Conservation (phyloP, 2,797 vertebrate species). For the Hozukius guyotensis region DNA sequence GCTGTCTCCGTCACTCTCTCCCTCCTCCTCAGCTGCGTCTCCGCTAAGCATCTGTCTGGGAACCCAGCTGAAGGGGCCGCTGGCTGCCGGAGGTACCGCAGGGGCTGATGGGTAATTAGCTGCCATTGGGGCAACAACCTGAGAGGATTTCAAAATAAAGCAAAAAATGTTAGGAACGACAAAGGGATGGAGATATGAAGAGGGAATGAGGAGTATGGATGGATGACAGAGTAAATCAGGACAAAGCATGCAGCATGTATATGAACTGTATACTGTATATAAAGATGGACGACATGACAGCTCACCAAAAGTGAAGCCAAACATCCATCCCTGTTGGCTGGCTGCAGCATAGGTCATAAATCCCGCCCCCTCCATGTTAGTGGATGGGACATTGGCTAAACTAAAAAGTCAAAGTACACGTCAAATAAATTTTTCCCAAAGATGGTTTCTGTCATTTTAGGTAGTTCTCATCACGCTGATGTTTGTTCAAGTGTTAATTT, state of each 20-base stretch:
- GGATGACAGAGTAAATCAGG: slow-evolving; percentile 15
- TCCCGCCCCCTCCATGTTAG: too few relatives aligned
- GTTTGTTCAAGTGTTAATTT: too few relatives aligned
- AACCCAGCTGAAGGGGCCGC: slow-evolving; percentile 88
- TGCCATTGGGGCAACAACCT: slow-evolving; percentile 81
- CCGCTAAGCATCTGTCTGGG: slow-evolving; percentile 93
- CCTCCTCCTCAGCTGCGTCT: slow-evolving; percentile 87
- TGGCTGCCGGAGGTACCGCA: slow-evolving; percentile 65
- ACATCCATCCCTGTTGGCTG: too few relatives aligned
- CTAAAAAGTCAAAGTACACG: too few relatives aligned
- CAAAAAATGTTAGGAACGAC: neutral
- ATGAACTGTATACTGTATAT: neutral
- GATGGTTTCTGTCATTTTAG: too few relatives aligned
- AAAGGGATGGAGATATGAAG: neutral
- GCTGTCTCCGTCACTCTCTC: slow-evolving; percentile 85
- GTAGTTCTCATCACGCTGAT: too few relatives aligned
- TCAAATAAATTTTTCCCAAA: accelerated
- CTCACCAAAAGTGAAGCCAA: too few relatives aligned
- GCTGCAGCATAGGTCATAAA: too few relatives aligned
- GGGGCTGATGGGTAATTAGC: slow-evolving; percentile 81
- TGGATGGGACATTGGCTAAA: accelerated
- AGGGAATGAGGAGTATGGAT: neutral
- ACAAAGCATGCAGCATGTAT: slow-evolving; percentile 14
- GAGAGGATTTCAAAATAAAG: neutral
- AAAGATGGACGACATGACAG: too few relatives aligned